Base-by-base conservation (phyloP, 2,888 invertebrate genomes). In the Rapana venosa region DNA sequence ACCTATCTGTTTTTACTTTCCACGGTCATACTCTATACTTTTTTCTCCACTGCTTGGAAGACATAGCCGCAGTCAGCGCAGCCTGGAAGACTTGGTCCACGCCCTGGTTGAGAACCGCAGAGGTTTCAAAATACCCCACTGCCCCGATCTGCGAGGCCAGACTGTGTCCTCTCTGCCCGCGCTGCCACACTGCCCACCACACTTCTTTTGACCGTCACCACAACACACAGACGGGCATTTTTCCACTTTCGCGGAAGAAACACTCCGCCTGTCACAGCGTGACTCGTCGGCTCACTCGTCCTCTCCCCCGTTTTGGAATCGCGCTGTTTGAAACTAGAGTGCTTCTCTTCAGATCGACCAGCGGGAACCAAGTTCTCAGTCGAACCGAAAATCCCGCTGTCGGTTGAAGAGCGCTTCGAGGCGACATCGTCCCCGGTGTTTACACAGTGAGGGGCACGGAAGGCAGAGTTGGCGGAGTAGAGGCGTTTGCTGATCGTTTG, bases 101-200 rank as follows among this genome's bases (percentile, higher is more conserved):
- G 0, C 90, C 90, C 20, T 85, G 66, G 13, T 88, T 32, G n/a
- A 88, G 58, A 32, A 88, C 88, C 20, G 91, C 90, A 0, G 91
- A 91, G 20, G 87, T 90, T 74, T 90, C 90, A 32, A 88, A 56
- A 47, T 90, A 91, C 0, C 77, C 66, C 4, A 70, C 47, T 20
- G 90, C 90, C 20, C 88, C 90, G 26, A 91, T 85, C 86, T 87
- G 32, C 17, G 61, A 20, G 4, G 91, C 88, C 66, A 91, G 79
- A 22, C 32, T 77, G 17, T 32, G 35, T 13, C 88, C 91, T 87
- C 90, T 32, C 56, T 77, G 87, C 47, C 61, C 77, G 22, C 87
- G 87, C 32, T 83, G 47, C 85, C 30, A 35, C 11, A 17, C n/a
- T 22, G 66, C 4, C 85, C 15, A 1, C 5, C 85, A 30, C 58